Evolutionary conservation across 2,888 invertebrate genomes (phyloP), one percentile per base, ranked within the genome.

Genomic region (Euzophera pinguis): DNA sequence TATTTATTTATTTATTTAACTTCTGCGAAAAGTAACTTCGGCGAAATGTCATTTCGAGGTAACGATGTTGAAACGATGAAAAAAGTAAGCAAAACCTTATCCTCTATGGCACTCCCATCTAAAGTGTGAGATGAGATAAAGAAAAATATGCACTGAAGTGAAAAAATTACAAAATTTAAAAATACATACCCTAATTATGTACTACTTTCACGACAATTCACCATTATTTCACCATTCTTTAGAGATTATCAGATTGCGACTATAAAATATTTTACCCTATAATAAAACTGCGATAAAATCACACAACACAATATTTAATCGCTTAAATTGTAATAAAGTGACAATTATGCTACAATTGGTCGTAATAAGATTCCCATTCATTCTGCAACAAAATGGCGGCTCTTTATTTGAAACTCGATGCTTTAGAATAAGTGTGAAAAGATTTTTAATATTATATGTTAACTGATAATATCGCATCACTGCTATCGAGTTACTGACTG

Each of bases 291-390:
- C 27, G 27, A 45, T 47, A 52, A 53, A 48, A 53, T 55, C 49
- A 60, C 65, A 64, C 61, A 60, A 48, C 57, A 56, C 43, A 45
- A 32, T 45, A 45, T 16, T 45, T 16, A 34, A 71, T 68, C 69
- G 60, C 55, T 69, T 71, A 71, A 73, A 67, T 51, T 58, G 65
- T 65, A 64, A 66, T 73, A 66, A 74, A 71, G 72, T 58, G 61
- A 60, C 69, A 57, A 75, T 76, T 73, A 74, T 54, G 47, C 50
- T 52, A 56, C 57, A 59, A 57, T 42, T 22, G 22, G 3, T 22
- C 29, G 62, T 55, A 65, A 67, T 55, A 47, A 47, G 59, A 67
- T 52, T 47, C 58, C 55, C 57, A 60, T 64, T 55, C 61, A 61
- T 52, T 52, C 16, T 7, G 47, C 59, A 58, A 58, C 55, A 53